Conservation (phyloP, 92 coral and sea anemone genomes). For the Ricordea florida region DNA sequence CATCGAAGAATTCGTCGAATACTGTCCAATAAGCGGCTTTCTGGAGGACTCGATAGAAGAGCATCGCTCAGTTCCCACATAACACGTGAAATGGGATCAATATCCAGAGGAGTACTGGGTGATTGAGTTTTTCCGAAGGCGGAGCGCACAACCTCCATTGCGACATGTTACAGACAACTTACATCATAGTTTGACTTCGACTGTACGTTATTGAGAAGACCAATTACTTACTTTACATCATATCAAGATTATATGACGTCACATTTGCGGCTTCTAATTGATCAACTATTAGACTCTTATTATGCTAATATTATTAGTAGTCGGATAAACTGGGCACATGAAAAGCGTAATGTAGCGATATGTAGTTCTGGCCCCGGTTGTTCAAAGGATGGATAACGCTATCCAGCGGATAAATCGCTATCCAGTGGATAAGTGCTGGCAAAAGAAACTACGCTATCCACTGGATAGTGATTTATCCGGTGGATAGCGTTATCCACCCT, state of each 20-base stretch:
- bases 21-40: conserved; percentile 27
- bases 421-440: neutral
- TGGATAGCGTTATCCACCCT: neutral
- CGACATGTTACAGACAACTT: too few relatives aligned
- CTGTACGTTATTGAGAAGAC: too few relatives aligned
- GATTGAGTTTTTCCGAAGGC: too few relatives aligned
- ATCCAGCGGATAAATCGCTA: too few relatives aligned
- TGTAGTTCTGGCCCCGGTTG: too few relatives aligned
- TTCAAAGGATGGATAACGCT: too few relatives aligned
- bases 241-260: neutral
- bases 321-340: too few relatives aligned
- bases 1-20: conserved; percentile 57
- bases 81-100: neutral
- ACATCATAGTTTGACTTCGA: neutral
- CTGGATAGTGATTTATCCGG: neutral
- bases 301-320: too few relatives aligned
- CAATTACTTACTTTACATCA: too few relatives aligned
- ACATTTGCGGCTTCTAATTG: neutral
- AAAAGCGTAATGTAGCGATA: too few relatives aligned
- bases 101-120: too few relatives aligned
- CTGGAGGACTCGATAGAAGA: conserved; percentile 32
- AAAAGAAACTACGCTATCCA: neutral
- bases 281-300: neutral
- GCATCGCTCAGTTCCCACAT: conserved; percentile 55
- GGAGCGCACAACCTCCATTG: too few relatives aligned